These are phyloP conservation scores for Acanthaster planci DNA, from an alignment of 35 echinoderm and acorn worm genomes.

Conservation along the genomic window DNA sequence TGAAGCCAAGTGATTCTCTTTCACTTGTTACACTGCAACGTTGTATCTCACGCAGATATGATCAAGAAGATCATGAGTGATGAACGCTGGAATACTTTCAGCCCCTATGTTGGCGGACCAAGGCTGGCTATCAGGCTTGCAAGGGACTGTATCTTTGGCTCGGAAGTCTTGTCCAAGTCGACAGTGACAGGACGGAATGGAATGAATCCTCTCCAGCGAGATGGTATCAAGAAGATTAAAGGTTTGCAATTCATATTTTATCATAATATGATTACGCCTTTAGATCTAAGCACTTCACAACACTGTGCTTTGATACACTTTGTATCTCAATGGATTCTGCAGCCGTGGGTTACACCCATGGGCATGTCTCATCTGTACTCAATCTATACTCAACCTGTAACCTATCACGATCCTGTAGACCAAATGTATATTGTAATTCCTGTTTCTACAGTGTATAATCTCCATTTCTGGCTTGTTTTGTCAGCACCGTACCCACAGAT, in stretches of 20 bases:
- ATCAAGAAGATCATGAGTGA: slow-evolving; percentile 61
- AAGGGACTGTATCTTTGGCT: slow-evolving; percentile 81
- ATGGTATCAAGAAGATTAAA: slow-evolving; percentile 78
- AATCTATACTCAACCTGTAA: too few species aligned
- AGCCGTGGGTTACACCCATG: too few species aligned
- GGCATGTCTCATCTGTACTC: too few species aligned
- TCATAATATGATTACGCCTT: not conserved
- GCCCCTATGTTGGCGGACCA: slow-evolving; percentile 69
- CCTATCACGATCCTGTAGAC: too few species aligned
- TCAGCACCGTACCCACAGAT: too few species aligned
- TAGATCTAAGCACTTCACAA: not conserved
- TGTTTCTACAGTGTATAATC: too few species aligned
- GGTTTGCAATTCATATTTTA: slow-evolving; percentile 22
- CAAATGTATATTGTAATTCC: too few species aligned
- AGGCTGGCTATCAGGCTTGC: slow-evolving; percentile 73
- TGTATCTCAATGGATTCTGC: too few species aligned
- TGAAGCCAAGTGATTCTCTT: too few species aligned
- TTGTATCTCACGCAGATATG: slow-evolving; percentile 24
- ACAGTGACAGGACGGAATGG: slow-evolving; percentile 76
- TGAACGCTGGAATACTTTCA: slow-evolving; percentile 62
- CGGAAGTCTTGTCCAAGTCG: slow-evolving; percentile 64
- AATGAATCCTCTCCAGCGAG: slow-evolving; percentile 59
- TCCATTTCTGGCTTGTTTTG: too few species aligned
- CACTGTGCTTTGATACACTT: too few species aligned
- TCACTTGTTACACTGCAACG: too few species aligned